Evolutionary conservation across 1,140 invertebrate genomes (phyloP).

Genomic region (Battus philenor): DNA sequence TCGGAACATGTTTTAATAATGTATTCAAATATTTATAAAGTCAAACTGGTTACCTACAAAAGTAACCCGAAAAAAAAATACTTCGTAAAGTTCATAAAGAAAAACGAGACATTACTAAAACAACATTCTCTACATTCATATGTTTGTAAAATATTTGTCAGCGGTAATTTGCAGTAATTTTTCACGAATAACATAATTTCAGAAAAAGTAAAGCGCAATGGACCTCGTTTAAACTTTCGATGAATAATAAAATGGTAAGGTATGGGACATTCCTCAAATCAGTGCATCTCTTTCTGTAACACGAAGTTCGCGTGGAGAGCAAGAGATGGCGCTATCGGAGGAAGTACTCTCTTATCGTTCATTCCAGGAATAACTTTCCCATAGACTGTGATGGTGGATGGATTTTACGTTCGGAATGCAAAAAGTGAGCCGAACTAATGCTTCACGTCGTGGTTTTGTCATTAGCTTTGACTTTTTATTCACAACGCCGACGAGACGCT

Average conservation of each 20-base stretch:
- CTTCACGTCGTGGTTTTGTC: slow-evolving; percentile 14
- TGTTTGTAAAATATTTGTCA: no score
- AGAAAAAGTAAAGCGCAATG: slow-evolving; percentile 21
- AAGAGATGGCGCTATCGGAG: slow-evolving; percentile 35
- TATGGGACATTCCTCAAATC: slow-evolving; percentile 50
- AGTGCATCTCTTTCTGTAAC: slow-evolving; percentile 27
- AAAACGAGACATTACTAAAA: no score
- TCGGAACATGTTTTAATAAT: not conserved
- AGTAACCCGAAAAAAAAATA: not conserved
- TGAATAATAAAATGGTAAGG: slow-evolving; percentile 59
- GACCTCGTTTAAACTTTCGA: slow-evolving; percentile 35
- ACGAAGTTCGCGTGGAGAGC: slow-evolving; percentile 21
- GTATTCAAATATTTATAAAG: slow-evolving; percentile 4
- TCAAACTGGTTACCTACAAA: not conserved
- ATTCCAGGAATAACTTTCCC: slow-evolving; percentile 70
- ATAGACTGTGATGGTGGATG: slow-evolving; percentile 47
- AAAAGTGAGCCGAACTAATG: slow-evolving; percentile 47
- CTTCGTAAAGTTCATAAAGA: no score
- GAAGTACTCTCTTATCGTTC: slow-evolving; percentile 65
- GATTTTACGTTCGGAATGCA: slow-evolving; percentile 45
- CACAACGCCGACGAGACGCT: not conserved
- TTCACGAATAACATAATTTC: slow-evolving; percentile 39
- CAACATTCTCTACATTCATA: no score
- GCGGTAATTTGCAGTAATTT: slow-evolving; percentile 3
- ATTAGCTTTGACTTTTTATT: slow-evolving; percentile 1